A percentile compares a stretch with the other conserved stretches of the same genome.
phyloP scores from a whole-genome alignment of 2,797 vertebrate genomes.

The Sciurus vulgaris region DNA sequence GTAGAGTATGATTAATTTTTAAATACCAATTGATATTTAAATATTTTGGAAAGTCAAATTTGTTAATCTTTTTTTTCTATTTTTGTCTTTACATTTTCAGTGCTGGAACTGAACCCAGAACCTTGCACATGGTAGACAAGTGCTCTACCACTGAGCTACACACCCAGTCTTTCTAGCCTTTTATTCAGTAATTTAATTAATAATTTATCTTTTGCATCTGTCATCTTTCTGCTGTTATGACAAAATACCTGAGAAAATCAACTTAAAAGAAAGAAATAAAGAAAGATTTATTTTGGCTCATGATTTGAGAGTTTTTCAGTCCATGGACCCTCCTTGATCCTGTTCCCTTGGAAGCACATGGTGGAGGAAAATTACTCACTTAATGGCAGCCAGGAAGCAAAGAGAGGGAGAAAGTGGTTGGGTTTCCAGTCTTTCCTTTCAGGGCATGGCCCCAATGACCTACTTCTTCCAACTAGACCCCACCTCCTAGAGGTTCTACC shows the following conservation, averaged over 20 bases:
- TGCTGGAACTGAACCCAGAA: not conserved
- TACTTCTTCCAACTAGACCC: not conserved
- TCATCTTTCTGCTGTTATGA: not conserved
- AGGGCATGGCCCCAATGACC: not conserved
- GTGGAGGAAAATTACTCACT: not conserved
- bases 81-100: not conserved
- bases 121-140: not conserved
- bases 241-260: not conserved
- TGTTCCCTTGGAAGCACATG: not conserved
- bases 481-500: not conserved
- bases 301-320: not conserved
- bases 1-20: conserved; percentile 5
- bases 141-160: not conserved
- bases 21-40: not conserved
- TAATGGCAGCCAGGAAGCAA: not conserved
- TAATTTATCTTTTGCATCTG: not conserved
- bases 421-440: not conserved
- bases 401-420: not conserved
- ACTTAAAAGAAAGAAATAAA: not conserved
- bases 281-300: not conserved
- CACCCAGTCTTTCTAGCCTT: not conserved
- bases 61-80: not conserved
- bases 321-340: not conserved
- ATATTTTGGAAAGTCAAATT: not conserved
- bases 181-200: not conserved